These are phyloP conservation scores for Barypeithes pellucidus DNA, from an alignment of 2,888 invertebrate species.

Conservation along the genomic window DNA sequence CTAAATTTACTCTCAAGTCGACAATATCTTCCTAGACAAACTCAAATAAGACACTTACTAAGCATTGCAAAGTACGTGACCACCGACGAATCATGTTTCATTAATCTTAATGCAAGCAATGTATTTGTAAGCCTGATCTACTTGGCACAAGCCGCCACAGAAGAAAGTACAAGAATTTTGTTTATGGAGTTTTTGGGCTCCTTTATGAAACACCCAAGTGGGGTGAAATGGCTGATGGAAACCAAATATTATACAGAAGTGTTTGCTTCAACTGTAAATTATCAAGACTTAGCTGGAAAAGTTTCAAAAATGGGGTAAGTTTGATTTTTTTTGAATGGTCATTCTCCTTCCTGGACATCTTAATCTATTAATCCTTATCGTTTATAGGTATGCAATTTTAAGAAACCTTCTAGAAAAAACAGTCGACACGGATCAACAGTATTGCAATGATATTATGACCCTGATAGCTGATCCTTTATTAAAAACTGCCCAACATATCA, in stretches of 20 bases:
- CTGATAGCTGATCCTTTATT: constrained; percentile 24
- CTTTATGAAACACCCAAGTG: constrained; percentile 39
- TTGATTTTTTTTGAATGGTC: background rate
- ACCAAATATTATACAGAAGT: constrained; percentile 31
- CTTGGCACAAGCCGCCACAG: constrained; percentile 10
- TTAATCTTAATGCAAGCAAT: constrained; percentile 35
- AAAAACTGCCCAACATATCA: constrained; percentile 4
- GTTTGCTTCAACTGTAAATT: constrained; percentile 14
- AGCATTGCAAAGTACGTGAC: constrained; percentile 27
- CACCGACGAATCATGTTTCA: constrained; percentile 39
- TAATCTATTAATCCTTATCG: background rate
- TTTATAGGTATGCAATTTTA: constrained; percentile 34
- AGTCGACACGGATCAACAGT: constrained; percentile 4
- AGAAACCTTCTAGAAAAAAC: constrained; percentile 36
- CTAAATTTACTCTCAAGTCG: constrained; percentile 29
- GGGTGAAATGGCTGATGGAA: constrained; percentile 34
- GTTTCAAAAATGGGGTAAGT: constrained; percentile 33
- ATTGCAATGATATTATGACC: constrained; percentile 31
- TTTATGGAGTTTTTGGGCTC: constrained; percentile 30
- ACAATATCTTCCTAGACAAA: constrained; percentile 18
- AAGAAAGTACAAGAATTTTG: constrained; percentile 22
- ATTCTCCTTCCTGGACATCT: background rate
- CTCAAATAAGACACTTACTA: constrained; percentile 29
- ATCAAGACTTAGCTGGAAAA: constrained; percentile 12
- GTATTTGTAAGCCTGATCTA: constrained; percentile 20